Conservation (phyloP, 2,797 vertebrate species). For the Columba guinea region DNA sequence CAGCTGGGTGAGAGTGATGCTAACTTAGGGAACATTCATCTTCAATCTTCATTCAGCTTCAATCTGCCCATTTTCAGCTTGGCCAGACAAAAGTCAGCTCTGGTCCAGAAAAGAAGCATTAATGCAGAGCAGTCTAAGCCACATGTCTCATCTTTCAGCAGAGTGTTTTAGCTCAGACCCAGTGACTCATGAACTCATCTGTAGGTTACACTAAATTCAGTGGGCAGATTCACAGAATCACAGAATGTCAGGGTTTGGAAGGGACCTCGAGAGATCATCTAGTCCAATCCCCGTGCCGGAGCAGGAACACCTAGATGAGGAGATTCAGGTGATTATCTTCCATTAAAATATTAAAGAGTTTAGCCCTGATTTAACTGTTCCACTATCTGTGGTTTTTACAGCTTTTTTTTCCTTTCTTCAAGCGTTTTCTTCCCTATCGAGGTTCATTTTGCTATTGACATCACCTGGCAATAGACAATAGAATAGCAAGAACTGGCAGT, state of each 20-base stretch:
- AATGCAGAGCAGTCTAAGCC: neutral
- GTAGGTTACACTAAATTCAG: neutral
- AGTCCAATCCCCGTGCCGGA: no score
- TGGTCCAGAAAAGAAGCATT: neutral
- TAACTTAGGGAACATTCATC: neutral
- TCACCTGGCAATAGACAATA: neutral
- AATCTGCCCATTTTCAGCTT: neutral
- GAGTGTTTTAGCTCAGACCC: neutral
- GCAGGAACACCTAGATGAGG: no score
- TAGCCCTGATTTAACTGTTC: neutral
- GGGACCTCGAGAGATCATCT: no score
- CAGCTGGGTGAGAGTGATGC: neutral
- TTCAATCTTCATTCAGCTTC: neutral
- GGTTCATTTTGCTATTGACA: neutral
- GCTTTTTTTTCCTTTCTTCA: neutral
- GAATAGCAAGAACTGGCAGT: neutral
- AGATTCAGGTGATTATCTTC: neutral
- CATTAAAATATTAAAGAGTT: neutral
- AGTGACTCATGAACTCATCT: neutral
- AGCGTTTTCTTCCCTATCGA: neutral
- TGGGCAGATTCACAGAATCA: neutral
- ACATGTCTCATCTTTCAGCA: neutral
- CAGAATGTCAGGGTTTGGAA: no score
- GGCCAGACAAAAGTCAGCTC: neutral
- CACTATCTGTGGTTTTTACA: neutral